Conservation (phyloP, 2,113 vertebrate genomes). For the Alosa alosa region DNA sequence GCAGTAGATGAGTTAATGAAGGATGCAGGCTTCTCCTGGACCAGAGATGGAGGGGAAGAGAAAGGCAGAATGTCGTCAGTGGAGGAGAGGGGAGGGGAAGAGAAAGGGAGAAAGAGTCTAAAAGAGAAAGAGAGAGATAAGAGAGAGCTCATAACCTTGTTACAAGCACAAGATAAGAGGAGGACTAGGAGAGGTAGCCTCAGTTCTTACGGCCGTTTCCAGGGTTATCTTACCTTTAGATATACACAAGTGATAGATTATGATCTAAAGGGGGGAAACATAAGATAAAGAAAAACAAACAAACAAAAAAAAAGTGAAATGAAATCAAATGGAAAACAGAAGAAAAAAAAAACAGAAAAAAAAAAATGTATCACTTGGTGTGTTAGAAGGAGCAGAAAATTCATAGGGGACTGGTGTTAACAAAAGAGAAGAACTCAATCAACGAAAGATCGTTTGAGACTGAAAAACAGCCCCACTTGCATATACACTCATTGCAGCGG, state of each 20-base stretch:
- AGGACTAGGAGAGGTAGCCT: slow-evolving; percentile 62
- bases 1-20: neutral
- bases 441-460: slow-evolving; percentile 23
- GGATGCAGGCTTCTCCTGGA: neutral
- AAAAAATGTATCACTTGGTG: slow-evolving; percentile 58
- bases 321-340: slow-evolving; percentile 67
- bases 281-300: slow-evolving; percentile 68
- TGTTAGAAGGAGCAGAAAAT: slow-evolving; percentile 49
- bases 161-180: slow-evolving; percentile 31
- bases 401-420: slow-evolving; percentile 31
- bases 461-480: slow-evolving; percentile 25
- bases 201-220: slow-evolving; percentile 44
- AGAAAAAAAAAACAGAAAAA: slow-evolving; percentile 54
- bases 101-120: neutral
- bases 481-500: neutral
- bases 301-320: slow-evolving; percentile 61
- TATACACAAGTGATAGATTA: slow-evolving; percentile 98
- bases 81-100: slow-evolving; percentile 1
- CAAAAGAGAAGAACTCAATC: slow-evolving; percentile 26
- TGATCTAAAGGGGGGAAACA: slow-evolving; percentile 94
- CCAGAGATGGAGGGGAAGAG: neutral
- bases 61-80: neutral
- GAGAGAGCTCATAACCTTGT: slow-evolving; percentile 14
- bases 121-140: neutral
- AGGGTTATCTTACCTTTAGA: slow-evolving; percentile 91